Conservation (phyloP, 2,113 vertebrate genomes). For the Pleuronectes platessa region DNA sequence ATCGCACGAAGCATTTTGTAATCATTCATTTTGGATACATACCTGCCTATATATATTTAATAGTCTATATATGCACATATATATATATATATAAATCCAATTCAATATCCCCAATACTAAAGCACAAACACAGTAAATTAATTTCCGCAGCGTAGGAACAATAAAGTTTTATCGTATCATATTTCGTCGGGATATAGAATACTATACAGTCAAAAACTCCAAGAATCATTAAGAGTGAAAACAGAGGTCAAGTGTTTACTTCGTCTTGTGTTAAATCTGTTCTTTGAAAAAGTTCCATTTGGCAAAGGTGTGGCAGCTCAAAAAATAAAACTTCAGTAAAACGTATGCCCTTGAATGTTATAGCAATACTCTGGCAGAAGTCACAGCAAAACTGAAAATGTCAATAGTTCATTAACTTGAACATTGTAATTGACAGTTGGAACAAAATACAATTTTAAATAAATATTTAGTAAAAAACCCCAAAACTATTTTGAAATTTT, state of each 20-base stretch:
- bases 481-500: not conserved
- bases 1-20: too few relatives aligned
- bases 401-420: not conserved
- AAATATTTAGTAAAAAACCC: slow-evolving; percentile 37
- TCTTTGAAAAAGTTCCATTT: not conserved
- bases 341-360: too few relatives aligned
- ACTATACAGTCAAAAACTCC: not conserved
- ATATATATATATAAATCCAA: too few relatives aligned
- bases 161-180: not conserved
- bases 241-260: not conserved
- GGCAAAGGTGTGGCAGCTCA: not conserved
- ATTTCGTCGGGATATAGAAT: not conserved
- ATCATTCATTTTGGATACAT: too few relatives aligned
- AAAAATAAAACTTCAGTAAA: too few relatives aligned
- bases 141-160: not conserved
- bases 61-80: too few relatives aligned
- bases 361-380: too few relatives aligned
- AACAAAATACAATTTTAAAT: slow-evolving; percentile 19
- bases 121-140: too few relatives aligned
- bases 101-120: too few relatives aligned
- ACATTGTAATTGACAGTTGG: too few relatives aligned
- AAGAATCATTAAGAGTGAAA: not conserved
- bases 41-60: too few relatives aligned
- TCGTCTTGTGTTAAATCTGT: not conserved
- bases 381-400: too few relatives aligned